Evolutionary conservation across 2,113 vertebrate genomes (phyloP).

Genomic region (Capreolus pygargus): DNA sequence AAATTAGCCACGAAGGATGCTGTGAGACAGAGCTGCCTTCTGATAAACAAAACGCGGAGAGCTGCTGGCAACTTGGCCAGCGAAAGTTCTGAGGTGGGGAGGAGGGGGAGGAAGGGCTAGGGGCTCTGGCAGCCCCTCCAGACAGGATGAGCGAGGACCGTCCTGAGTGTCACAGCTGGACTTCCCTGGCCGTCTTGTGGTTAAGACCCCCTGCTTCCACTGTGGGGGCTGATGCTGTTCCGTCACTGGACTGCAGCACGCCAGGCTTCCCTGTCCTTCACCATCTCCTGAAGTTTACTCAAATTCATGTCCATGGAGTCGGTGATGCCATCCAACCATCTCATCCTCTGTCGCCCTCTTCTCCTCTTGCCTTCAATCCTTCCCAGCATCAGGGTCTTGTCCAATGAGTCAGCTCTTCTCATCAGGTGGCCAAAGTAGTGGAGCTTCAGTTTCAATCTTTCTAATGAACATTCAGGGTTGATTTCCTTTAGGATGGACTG

Average conservation of each 20-base stretch:
- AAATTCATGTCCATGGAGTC: background rate
- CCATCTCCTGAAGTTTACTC: background rate
- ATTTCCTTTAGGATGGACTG: background rate
- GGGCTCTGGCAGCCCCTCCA: background rate
- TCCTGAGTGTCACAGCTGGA: rapidly evolving
- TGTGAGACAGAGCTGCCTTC: background rate
- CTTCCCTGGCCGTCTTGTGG: background rate
- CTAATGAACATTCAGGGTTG: background rate
- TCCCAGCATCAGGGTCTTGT: background rate
- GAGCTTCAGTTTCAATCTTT: background rate
- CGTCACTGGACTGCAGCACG: background rate
- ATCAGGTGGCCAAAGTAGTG: background rate
- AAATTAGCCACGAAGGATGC: background rate
- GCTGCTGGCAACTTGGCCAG: background rate
- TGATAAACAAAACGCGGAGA: background rate
- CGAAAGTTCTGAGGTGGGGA: background rate
- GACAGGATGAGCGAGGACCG: background rate
- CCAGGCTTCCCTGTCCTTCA: background rate
- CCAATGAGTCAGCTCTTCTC: background rate
- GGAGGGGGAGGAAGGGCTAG: background rate
- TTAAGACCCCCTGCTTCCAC: background rate
- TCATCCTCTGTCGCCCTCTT: background rate
- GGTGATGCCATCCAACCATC: background rate
- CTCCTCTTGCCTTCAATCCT: background rate
- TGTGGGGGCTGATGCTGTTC: background rate